Conservation (phyloP, 2,888 invertebrate species). For the Norana najaformis region DNA sequence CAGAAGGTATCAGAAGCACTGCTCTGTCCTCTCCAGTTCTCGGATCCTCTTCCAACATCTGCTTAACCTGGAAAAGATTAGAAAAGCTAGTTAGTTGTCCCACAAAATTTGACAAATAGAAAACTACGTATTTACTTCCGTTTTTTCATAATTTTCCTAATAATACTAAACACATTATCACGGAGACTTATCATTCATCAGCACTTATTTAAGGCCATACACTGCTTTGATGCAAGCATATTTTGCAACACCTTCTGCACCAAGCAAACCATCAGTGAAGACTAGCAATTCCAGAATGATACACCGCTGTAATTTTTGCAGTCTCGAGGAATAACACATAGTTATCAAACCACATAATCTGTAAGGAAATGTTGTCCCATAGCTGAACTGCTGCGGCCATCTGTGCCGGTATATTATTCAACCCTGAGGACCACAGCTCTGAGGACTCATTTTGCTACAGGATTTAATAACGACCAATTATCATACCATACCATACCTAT, state of each 20-base stretch:
- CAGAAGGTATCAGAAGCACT: slow-evolving; percentile 54
- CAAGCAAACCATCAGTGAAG: background rate
- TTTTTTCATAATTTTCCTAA: too few relatives aligned
- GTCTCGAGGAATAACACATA: background rate
- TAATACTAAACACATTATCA: background rate
- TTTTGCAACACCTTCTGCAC: background rate
- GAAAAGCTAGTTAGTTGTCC: background rate
- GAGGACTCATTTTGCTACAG: background rate
- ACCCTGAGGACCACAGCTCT: background rate
- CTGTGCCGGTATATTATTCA: background rate
- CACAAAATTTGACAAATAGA: background rate
- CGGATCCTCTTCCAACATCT: slow-evolving; percentile 22
- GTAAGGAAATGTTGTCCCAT: background rate
- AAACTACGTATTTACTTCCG: background rate
- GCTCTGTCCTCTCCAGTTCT: slow-evolving; percentile 49
- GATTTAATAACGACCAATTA: background rate
- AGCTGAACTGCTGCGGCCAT: background rate
- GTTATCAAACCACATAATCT: background rate
- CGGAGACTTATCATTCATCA: background rate
- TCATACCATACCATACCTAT: background rate
- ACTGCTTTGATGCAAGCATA: background rate
- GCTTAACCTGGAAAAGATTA: background rate
- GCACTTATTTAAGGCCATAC: background rate
- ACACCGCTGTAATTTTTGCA: background rate
- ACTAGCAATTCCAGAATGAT: slow-evolving; percentile 3